Evolutionary conservation across 2,113 vertebrate species (phyloP), one percentile per base, ranked within the genome.

Genomic region (Cyanoliseus patagonus): DNA sequence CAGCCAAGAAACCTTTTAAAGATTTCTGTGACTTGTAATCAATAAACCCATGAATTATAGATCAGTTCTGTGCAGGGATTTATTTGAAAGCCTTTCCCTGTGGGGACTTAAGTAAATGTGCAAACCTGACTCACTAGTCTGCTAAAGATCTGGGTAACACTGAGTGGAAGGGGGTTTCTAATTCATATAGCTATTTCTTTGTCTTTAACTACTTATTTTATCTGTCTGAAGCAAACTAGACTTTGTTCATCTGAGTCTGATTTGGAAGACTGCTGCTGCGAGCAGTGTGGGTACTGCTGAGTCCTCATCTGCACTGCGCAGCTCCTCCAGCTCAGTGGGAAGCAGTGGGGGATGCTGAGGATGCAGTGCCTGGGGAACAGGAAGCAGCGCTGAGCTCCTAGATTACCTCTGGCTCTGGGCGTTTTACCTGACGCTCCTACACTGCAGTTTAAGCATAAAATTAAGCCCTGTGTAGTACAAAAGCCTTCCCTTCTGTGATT

Each of bases 1-100:
- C 52, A 83, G 91, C 95, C 95, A 91, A 88, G 95, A 93, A 96
- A 91, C 68, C 93, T 97, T 94, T 94, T 95, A 94, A 94, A 92
- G 94, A 94, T 69, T 67, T 85, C 80, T 41, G 25, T 95, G 93
- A 87, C 86, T 86, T 69, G 81, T 67, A 63, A 93, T 94, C 85
- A 84, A 91, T 79, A 94, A 90, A 42, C 31, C 47, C 28, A 83
- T 89, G 94, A 95, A 82, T 95, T 79, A 83, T 35, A 73, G 87
- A 83, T 80, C 73, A 25, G 73, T 44, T 95, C 68, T 76, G 31
- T 62, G 84, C 83, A 57, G 91, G 93, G 92, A 79, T 97, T 95
- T 97, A 97, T 97, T 89, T 93, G 97, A 86, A 93, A 94, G 81
- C 91, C 37, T 55, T 84, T 77, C 95, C 86, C 77, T 31, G n/a